phyloP scores from a whole-genome alignment of 2,888 invertebrate genomes.

The Tridacna crocea region DNA sequence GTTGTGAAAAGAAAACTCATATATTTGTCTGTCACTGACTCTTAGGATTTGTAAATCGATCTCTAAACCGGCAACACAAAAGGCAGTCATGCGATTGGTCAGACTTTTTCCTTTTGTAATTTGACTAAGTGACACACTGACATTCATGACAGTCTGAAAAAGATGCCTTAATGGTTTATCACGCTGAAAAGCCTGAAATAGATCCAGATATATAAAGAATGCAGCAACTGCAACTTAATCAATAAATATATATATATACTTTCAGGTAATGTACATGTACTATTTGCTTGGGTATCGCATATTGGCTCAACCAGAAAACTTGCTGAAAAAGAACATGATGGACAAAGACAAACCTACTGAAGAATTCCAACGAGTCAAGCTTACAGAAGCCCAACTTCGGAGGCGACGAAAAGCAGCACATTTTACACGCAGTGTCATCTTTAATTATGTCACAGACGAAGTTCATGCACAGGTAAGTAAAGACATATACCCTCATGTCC shows the following conservation, averaged over 20 bases:
- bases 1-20: too few relatives aligned
- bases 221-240: too few relatives aligned
- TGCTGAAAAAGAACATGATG: conserved; percentile 44
- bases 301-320: conserved; percentile 85
- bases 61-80: too few relatives aligned
- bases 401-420: conserved; percentile 72
- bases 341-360: conserved; percentile 38
- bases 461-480: conserved; percentile 66
- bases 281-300: conserved; percentile 97
- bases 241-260: not conserved
- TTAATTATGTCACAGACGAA: conserved; percentile 76
- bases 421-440: conserved; percentile 75
- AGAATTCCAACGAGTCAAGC: conserved; percentile 58
- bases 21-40: too few relatives aligned
- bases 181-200: too few relatives aligned
- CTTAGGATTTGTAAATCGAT: too few relatives aligned
- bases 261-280: conserved; percentile 99
- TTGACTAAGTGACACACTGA: too few relatives aligned
- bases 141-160: too few relatives aligned
- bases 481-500: not conserved
- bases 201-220: too few relatives aligned
- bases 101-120: too few relatives aligned
- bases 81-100: too few relatives aligned
- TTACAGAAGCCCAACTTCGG: conserved; percentile 72
- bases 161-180: too few relatives aligned